Conservation (phyloP, 2,888 invertebrate species). For the Anthophora plumipes region DNA sequence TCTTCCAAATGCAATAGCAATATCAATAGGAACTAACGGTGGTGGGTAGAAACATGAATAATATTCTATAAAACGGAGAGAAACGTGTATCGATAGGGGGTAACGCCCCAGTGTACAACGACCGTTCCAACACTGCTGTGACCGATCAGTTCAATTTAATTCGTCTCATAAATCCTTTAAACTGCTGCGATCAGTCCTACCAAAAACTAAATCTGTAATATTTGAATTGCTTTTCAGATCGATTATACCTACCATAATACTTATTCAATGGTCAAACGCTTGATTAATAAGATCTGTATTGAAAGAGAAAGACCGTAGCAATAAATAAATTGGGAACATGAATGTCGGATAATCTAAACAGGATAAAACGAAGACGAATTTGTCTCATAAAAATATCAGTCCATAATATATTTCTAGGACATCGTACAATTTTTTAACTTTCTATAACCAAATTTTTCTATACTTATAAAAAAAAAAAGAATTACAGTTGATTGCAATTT, state of each 20-base stretch:
- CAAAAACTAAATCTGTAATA: slow-evolving; percentile 1
- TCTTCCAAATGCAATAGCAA: background rate
- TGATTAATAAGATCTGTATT: background rate
- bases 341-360: no score
- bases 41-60: slow-evolving; percentile 5
- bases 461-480: no score
- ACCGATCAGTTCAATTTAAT: slow-evolving; percentile 12
- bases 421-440: no score
- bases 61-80: background rate
- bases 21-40: background rate
- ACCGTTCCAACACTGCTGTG: background rate
- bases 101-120: slow-evolving; percentile 30
- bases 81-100: slow-evolving; percentile 11
- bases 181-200: background rate
- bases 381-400: no score
- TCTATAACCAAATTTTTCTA: no score
- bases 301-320: background rate
- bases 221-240: background rate
- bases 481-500: no score
- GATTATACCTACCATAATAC: background rate
- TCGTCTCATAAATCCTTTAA: slow-evolving; percentile 11
- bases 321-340: no score
- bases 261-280: background rate
- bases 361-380: no score
- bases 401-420: no score